Conservation (phyloP, 2,113 vertebrate genomes). For the Halichoerus grypus region DNA sequence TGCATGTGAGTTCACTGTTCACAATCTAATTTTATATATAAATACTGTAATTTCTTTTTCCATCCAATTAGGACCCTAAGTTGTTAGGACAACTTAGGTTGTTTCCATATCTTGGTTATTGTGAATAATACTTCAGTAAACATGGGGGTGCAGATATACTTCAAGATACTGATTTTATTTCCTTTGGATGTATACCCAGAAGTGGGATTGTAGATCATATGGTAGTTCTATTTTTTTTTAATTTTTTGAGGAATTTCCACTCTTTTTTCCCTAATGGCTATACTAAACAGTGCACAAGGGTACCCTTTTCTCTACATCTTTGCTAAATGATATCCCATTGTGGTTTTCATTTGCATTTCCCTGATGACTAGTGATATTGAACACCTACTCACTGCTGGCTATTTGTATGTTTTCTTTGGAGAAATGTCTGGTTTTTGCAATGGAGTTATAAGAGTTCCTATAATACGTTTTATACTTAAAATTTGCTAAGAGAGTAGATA, state of each 20-base stretch:
- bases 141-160: not conserved
- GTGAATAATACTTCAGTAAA: not conserved
- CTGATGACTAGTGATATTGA: not conserved
- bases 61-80: not conserved
- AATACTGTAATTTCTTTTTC: not conserved
- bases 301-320: not conserved
- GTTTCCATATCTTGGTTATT: not conserved
- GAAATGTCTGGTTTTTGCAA: not conserved
- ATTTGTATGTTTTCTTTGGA: not conserved
- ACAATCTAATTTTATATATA: not conserved
- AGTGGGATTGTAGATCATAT: not conserved
- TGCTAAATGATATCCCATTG: not conserved
- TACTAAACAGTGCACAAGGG: not conserved
- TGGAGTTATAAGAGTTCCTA: not conserved
- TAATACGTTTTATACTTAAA: not conserved
- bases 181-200: not conserved
- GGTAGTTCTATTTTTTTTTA: not conserved
- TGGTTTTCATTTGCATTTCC: not conserved
- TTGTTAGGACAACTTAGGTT: not conserved
- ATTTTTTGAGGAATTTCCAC: not conserved
- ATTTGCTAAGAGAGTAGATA: not conserved
- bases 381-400: not conserved
- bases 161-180: not conserved
- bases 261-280: not conserved
- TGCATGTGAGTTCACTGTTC: not conserved